Evolutionary conservation across 2,888 invertebrate species (phyloP).

Genomic region (Chrysodeixis includens): DNA sequence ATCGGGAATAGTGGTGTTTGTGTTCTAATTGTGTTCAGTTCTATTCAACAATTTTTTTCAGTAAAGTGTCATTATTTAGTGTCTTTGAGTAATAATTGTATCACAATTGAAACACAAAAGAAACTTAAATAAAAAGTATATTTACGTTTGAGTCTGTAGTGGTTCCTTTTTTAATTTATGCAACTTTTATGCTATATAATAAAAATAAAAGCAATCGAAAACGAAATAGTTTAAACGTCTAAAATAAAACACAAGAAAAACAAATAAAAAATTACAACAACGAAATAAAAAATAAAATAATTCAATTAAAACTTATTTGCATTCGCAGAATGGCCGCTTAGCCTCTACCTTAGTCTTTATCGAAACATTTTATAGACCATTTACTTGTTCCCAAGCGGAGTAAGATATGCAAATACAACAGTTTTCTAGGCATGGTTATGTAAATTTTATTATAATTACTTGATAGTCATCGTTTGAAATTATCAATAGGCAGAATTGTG

Average conservation of each 20-base stretch:
- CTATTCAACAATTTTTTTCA: too few relatives aligned
- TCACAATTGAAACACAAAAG: too few relatives aligned
- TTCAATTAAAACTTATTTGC: conserved; percentile 34
- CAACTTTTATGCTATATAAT: too few relatives aligned
- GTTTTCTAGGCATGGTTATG: conserved; percentile 63
- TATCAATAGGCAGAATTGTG: conserved; percentile 41
- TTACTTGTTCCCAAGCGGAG: conserved; percentile 66
- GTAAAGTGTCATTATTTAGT: too few relatives aligned
- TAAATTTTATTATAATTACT: conserved; percentile 68
- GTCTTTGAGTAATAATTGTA: too few relatives aligned
- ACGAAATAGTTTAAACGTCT: too few relatives aligned
- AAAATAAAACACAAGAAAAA: neutral
- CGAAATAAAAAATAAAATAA: conserved; percentile 26
- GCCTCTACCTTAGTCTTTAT: conserved; percentile 66
- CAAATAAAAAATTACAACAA: conserved; percentile 1
- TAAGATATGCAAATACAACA: conserved; percentile 77
- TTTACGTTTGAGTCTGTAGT: too few relatives aligned
- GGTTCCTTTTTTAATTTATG: too few relatives aligned
- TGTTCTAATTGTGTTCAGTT: neutral
- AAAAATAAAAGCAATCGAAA: too few relatives aligned
- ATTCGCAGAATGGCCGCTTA: conserved; percentile 53
- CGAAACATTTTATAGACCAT: conserved; percentile 75
- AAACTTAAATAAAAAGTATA: too few relatives aligned
- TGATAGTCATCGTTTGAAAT: conserved; percentile 42
- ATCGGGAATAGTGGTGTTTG: neutral